Percentiles rank a stretch among this genome's conserved stretches.
These are phyloP conservation scores for Atractosteus spatula DNA, from an alignment of 2,113 vertebrate genomes.

Conservation along the genomic window DNA sequence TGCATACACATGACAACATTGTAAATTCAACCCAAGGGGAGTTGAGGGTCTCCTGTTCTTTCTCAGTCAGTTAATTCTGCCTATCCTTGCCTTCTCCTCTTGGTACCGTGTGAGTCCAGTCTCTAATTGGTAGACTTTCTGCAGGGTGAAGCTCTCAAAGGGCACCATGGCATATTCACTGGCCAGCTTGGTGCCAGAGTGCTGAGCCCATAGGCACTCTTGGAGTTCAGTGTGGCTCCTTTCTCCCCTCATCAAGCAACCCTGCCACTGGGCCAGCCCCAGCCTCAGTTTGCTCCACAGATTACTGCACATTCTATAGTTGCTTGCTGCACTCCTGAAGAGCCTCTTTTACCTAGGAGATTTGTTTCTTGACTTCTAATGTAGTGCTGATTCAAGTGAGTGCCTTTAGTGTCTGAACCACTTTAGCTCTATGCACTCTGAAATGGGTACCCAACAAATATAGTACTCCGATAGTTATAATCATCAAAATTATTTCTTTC, in stretches of 20 bases:
- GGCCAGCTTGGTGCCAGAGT: slow-evolving; percentile 70
- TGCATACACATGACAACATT: slow-evolving; percentile 54
- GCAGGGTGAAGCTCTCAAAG: slow-evolving; percentile 93
- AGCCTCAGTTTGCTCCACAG: slow-evolving; percentile 40
- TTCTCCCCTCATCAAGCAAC: slow-evolving; percentile 39
- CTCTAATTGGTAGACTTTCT: slow-evolving; percentile 92
- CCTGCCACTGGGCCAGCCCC: slow-evolving; percentile 32
- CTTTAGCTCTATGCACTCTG: too few relatives aligned
- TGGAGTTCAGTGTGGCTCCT: slow-evolving; percentile 73
- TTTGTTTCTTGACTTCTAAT: slow-evolving; percentile 86
- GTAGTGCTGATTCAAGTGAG: slow-evolving; percentile 63
- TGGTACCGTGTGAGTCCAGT: slow-evolving; percentile 89
- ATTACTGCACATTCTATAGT: slow-evolving; percentile 70
- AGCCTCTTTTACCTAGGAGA: slow-evolving; percentile 84
- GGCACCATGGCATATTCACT: slow-evolving; percentile 86
- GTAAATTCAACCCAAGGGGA: slow-evolving; percentile 46
- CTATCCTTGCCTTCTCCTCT: slow-evolving; percentile 92
- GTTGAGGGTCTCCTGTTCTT: slow-evolving; percentile 80
- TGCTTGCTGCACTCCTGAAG: slow-evolving; percentile 80
- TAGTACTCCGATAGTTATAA: too few relatives aligned
- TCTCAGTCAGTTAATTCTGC: slow-evolving; percentile 80
- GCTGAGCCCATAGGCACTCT: slow-evolving; percentile 82
- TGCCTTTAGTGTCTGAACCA: too few relatives aligned
- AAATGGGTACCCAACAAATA: too few relatives aligned
- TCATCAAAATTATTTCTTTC: too few relatives aligned